phyloP scores from a whole-genome alignment of 2,797 vertebrate genomes.

The Rhynchonycteris naso region DNA sequence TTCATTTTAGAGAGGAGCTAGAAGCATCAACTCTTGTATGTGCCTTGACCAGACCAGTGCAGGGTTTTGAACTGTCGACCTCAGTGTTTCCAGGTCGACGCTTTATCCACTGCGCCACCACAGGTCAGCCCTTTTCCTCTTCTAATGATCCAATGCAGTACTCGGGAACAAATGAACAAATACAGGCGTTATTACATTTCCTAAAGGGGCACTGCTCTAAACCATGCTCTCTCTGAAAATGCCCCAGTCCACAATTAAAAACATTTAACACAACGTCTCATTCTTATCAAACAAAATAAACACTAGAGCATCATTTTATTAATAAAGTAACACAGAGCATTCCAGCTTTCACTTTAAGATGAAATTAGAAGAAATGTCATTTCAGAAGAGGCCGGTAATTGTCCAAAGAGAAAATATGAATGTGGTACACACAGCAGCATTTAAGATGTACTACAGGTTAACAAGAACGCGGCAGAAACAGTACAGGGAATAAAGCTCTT shows the following conservation, averaged over 20 bases:
- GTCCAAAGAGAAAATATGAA: background rate
- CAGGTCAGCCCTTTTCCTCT: too few species aligned
- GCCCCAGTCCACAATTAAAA: background rate
- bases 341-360: background rate
- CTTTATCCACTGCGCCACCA: too few species aligned
- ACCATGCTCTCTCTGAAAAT: background rate
- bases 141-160: background rate
- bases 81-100: too few species aligned
- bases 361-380: background rate
- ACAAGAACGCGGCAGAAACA: background rate
- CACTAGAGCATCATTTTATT: background rate
- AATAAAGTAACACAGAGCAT: slow-evolving; percentile 1
- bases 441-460: background rate
- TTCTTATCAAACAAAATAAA: slow-evolving; percentile 20
- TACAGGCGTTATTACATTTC: background rate
- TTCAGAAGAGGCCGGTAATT: background rate
- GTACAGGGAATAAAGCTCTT: background rate
- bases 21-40: too few species aligned
- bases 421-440: background rate
- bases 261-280: background rate
- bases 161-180: slow-evolving; percentile 1
- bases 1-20: too few species aligned
- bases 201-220: background rate
- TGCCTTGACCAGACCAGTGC: too few species aligned
- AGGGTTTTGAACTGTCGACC: too few species aligned